phyloP scores from a whole-genome alignment of 2,113 vertebrate genomes.

The Rhinolophus sinicus region DNA sequence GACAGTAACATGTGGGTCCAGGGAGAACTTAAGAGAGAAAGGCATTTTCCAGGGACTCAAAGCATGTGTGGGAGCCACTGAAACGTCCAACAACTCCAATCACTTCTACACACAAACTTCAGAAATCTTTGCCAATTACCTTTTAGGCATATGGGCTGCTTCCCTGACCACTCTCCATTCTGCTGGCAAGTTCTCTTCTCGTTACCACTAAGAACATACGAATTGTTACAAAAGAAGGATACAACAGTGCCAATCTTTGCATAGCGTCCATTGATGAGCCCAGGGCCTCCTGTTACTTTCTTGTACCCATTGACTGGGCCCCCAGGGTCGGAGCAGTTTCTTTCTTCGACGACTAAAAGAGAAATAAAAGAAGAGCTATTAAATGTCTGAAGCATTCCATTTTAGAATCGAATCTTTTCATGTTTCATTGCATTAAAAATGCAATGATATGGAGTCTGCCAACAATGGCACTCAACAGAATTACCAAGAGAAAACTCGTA shows the following conservation, averaged over 20 bases:
- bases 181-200: slow-evolving; percentile 93
- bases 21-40: not conserved
- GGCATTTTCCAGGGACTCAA: not conserved
- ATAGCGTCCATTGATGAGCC: slow-evolving; percentile 83
- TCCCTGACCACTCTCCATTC: slow-evolving; percentile 94
- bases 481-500: not conserved
- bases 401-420: slow-evolving; percentile 51
- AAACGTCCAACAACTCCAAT: not conserved
- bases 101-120: not conserved
- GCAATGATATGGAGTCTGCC: slow-evolving; percentile 7
- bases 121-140: slow-evolving; percentile 83
- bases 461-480: not conserved
- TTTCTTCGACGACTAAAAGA: slow-evolving; percentile 90
- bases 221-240: slow-evolving; percentile 94
- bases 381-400: slow-evolving; percentile 57
- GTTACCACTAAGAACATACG: slow-evolving; percentile 92
- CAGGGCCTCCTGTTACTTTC: slow-evolving; percentile 92
- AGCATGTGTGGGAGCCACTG: not conserved
- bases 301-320: slow-evolving; percentile 93
- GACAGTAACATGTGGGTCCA: not conserved
- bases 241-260: slow-evolving; percentile 89
- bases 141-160: slow-evolving; percentile 93
- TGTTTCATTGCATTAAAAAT: slow-evolving; percentile 60
- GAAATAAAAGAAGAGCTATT: slow-evolving; percentile 66
- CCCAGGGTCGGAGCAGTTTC: slow-evolving; percentile 90